Percentiles rank a stretch among this genome's conserved stretches.
phyloP scores from a whole-genome alignment of 2,888 invertebrate genomes.

The Drosophila anceps region DNA sequence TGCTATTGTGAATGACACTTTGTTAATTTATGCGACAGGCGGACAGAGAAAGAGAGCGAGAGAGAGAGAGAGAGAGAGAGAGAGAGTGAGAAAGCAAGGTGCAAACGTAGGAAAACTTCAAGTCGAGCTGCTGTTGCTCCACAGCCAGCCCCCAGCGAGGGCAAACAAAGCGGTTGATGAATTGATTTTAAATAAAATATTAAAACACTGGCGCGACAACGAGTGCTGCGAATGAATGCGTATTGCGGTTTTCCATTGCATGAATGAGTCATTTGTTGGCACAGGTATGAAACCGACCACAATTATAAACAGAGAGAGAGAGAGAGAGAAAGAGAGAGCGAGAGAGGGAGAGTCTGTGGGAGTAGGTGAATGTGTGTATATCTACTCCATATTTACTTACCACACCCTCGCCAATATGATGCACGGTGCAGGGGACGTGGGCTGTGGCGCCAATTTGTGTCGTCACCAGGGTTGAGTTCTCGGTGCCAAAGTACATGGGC shows the following conservation, averaged over 20 bases:
- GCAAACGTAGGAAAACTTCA: background rate
- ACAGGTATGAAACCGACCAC: background rate
- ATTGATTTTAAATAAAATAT: conserved; percentile 72
- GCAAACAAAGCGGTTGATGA: conserved; percentile 73
- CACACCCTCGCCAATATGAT: conserved; percentile 94
- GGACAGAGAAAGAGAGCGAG: background rate
- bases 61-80: background rate
- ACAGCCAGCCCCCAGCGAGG: conserved; percentile 20
- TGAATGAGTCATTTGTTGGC: conserved; percentile 4
- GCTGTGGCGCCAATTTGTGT: conserved; percentile 95
- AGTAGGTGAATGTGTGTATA: background rate
- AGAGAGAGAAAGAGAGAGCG: too few species aligned
- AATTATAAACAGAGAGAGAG: background rate
- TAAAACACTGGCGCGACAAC: conserved; percentile 51
- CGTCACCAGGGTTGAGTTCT: conserved; percentile 92
- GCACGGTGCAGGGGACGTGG: conserved; percentile 92
- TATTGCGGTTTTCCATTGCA: background rate
- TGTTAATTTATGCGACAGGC: conserved; percentile 54
- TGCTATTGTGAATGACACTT: conserved; percentile 55
- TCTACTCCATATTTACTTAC: conserved; percentile 87
- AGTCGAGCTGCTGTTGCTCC: conserved; percentile 2
- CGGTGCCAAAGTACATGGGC: conserved; percentile 93
- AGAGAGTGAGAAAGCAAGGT: conserved; percentile 10
- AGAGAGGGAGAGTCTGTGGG: background rate
- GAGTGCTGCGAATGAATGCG: conserved; percentile 13